Base-by-base conservation (phyloP, 2,888 invertebrate genomes). In the Isotomurus palustris region DNA sequence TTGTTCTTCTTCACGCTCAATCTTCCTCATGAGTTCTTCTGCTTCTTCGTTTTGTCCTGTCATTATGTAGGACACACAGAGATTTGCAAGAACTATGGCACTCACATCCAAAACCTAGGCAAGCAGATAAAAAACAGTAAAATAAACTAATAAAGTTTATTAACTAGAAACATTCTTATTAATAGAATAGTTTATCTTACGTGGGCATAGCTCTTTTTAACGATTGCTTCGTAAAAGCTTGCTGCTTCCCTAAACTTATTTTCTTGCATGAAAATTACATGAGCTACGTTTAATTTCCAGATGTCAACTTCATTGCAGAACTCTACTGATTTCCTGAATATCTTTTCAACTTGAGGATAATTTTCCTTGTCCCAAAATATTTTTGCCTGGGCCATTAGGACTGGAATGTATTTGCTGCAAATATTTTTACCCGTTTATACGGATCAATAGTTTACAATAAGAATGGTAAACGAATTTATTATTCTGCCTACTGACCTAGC, bases 1-100 rank as follows among this genome's bases (percentile, higher is more conserved):
- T 64, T 89, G 85, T 73, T 97, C 96, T 74, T 99, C 97, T 73
- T 97, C 96, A 71, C 94, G 91, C 75, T 99, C 99, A 68, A 99
- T 95, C 79, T 95, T 95, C 52, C 95, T 82, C 95, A 99, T 97
- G 54, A 99, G 80, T 73, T 95, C 95, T 76, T 99, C 97, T 12
- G 97, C 97, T 80, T 96, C 96, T 75, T 95, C 94, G 75, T 97
- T 99, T 77, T 95, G 93, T 50, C 92, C 91, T 2, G 94, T 96
- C 96, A 99, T 96, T 71, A 99, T 96, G 75, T 99, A 99, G 19
- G 96, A 94, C 1, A 97, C 97, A 75, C 99, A 99, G 29, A 99
- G 79, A 77, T 99, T 99, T 22, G 97, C 99, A 73, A 99, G 79
- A 40, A 99, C 95, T 35, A 97, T 93, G n/a, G 99, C 95, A 73